Evolutionary conservation across 2,888 invertebrate species (phyloP), one percentile per base, ranked within the genome.

Genomic region (Osmoderma eremita): DNA sequence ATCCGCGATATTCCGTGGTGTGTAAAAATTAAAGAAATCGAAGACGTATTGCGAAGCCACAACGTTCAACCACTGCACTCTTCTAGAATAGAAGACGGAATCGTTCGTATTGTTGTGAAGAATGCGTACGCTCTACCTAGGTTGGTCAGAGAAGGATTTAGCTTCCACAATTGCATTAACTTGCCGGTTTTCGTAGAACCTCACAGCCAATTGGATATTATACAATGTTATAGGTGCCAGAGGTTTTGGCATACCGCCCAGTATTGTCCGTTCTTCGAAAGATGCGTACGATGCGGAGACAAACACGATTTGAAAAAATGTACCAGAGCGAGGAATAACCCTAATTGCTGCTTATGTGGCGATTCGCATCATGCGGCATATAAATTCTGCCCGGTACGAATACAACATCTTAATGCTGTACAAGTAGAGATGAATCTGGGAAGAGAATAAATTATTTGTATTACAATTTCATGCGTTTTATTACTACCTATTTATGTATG

Each of bases 211-310:
- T 72, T 75, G 10, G 84, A 85, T 67, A 83, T 85, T 1, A 75
- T 85, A 8, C 85, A 85, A 69, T 85, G 86, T 69, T 86, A 83
- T 73, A 81, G 84, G 1, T 86, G 85, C 71, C 85, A 86, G 77
- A 85, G 85, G 2, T 86, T 85, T 73, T 85, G 86, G 85, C 86
- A 86, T 73, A 83, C 85, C 4, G 85, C 85, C 0, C 84, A 83
- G 10, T 83, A 84, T 68, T 79, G 79, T 51, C 70, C 69, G 4
- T 68, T 63, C 51, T 53, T 45, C n/a, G 81, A 83, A 0, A 79
- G 85, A 12, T 86, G 86, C 73, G 85, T 85, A 0, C 79, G 85
- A 3, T 86, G 86, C 71, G 85, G 86, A 0, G 85, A 84, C 51
- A 80, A 82, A 12, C 86, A 86, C 70, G 83, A 82, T 67, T 84